Evolutionary conservation across 2,797 vertebrate species (phyloP), one percentile per base, ranked within the genome.

Genomic region (Neosilurus mollespiculum): DNA sequence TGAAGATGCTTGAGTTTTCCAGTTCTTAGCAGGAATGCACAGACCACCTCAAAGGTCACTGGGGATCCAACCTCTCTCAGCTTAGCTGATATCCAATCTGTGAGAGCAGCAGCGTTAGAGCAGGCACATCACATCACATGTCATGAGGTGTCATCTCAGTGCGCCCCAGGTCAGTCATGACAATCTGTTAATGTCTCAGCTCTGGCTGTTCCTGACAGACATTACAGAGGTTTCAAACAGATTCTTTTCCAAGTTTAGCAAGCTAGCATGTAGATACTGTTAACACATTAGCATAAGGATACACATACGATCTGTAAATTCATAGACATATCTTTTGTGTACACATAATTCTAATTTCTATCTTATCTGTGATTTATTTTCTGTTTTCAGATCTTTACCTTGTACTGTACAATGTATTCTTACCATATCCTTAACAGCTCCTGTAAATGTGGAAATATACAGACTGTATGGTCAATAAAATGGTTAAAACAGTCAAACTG

Each of bases 91-190:
- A 86, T 88, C 86, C 86, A 90, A 90, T 91, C 87, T 88, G 81
- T 80, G 80, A 81, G 62, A 89, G 85, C 81, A 80, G 78, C 84
- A 84, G 61, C 79, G 61, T 66, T 66, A 66, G 84, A 58, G 11
- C 20, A 78, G 88, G 90, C 88, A 84, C 87, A 83, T 86, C 87
- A 89, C 89, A 90, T 92, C 86, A 93, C 87, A 86, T 90, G 90
- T 84, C 89, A 90, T 78, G 86, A 88, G 88, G 88, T 93, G 91
- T 91, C 92, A 92, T 90, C 90, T 90, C 86, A 86, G 88, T 88
- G 88, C 92, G 89, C 87, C 87, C 87, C 76, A 73, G 93, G 93
- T 93, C 92, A 93, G 84, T 66, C 54, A 61, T 61, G 37, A 90
- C 89, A 88, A 90, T 90, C 85, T 90, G 87, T 88, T 90, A 89